These are phyloP conservation scores for Ranitomeya variabilis DNA, from an alignment of 2,113 vertebrate species.

Conservation along the genomic window DNA sequence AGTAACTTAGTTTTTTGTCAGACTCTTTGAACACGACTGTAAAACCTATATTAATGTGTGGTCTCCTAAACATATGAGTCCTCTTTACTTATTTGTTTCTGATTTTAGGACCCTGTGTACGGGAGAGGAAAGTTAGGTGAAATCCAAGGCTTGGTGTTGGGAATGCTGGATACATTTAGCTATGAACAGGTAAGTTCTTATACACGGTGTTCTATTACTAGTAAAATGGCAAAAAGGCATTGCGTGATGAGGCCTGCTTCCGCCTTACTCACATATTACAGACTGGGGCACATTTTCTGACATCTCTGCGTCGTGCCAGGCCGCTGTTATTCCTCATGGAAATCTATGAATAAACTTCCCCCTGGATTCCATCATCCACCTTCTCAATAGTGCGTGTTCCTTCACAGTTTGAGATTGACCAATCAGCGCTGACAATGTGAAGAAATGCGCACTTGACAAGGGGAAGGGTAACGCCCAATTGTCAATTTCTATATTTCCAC, in stretches of 20 bases:
- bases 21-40: not conserved
- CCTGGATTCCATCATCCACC: no score
- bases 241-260: not conserved
- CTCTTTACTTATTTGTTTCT: conserved; percentile 26
- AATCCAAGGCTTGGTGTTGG: conserved; percentile 93
- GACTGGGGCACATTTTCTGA: not conserved
- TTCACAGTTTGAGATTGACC: no score
- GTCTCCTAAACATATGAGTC: not conserved
- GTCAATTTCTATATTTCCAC: no score
- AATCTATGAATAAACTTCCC: no score
- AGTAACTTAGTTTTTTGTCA: not conserved
- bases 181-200: conserved; percentile 86
- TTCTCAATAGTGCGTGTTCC: no score
- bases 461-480: not conserved
- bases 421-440: no score
- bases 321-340: not conserved
- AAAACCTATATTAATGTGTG: not conserved
- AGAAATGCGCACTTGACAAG: no score
- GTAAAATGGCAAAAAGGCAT: not conserved
- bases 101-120: conserved; percentile 90
- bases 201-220: not conserved
- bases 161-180: conserved; percentile 96
- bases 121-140: conserved; percentile 94
- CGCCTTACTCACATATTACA: not conserved
- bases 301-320: not conserved